Evolutionary conservation across 1,140 invertebrate genomes (phyloP).

Genomic region (Aricia agestis): DNA sequence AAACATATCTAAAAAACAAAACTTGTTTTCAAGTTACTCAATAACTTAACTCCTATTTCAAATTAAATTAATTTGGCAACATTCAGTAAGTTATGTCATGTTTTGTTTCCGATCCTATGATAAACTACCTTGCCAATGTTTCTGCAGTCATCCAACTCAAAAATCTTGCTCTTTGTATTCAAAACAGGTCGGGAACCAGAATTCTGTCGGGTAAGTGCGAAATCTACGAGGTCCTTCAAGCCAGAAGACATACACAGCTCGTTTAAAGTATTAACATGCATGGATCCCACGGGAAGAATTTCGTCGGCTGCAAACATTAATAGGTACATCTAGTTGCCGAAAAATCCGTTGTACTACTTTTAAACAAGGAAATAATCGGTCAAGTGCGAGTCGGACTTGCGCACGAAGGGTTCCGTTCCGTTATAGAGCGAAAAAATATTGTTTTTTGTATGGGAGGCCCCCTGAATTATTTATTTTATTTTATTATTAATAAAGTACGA

Average conservation of each 20-base stretch:
- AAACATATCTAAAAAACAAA: constrained; percentile 54
- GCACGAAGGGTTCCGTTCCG: no score
- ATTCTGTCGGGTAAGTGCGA: constrained; percentile 51
- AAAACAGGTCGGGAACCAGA: constrained; percentile 53
- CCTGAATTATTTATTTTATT: no score
- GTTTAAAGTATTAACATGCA: constrained; percentile 63
- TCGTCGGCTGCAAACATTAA: constrained; percentile 57
- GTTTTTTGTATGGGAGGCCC: no score
- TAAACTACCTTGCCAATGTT: constrained; percentile 66
- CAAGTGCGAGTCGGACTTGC: no score
- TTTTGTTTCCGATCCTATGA: no score
- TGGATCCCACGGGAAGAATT: constrained; percentile 67
- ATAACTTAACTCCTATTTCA: no score
- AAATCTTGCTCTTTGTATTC: constrained; percentile 71
- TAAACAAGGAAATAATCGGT: no score
- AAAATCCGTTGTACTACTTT: background rate
- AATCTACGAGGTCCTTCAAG: constrained; percentile 68
- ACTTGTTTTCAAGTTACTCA: background rate
- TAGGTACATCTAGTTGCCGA: background rate
- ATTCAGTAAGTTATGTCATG: no score
- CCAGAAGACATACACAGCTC: constrained; percentile 58
- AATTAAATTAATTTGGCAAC: no score
- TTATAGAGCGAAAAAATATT: no score
- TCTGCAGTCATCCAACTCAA: constrained; percentile 69
- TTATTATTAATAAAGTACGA: no score